Conservation (phyloP, 2,797 vertebrate genomes). For the Thalassophryne amazonica region DNA sequence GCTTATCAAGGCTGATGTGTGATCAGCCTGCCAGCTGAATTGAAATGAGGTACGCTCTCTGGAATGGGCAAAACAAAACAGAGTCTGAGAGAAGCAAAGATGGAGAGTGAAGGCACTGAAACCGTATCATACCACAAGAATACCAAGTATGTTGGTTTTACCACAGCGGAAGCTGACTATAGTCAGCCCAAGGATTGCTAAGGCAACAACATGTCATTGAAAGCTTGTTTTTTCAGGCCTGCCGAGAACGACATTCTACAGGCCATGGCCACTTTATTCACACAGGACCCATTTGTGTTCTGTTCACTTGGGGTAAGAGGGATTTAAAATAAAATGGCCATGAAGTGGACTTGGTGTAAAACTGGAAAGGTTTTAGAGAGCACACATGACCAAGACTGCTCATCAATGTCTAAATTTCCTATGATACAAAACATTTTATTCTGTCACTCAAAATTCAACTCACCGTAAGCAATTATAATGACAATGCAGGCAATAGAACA, state of each 20-base stretch:
- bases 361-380: background rate
- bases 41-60: constrained; percentile 61
- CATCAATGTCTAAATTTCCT: background rate
- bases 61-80: constrained; percentile 57
- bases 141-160: constrained; percentile 57
- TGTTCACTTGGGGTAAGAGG: constrained; percentile 6
- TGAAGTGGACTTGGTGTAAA: background rate
- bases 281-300: background rate
- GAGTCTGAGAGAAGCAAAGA: constrained; percentile 36
- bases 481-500: too few relatives aligned
- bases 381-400: background rate
- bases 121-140: constrained; percentile 41
- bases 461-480: too few relatives aligned
- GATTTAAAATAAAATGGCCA: background rate
- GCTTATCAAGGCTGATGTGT: constrained; percentile 65
- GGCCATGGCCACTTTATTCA: constrained; percentile 25
- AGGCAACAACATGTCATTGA: constrained; percentile 46
- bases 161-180: constrained; percentile 34
- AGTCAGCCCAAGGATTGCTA: constrained; percentile 34
- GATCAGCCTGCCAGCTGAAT: constrained; percentile 62
- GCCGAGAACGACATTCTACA: constrained; percentile 25
- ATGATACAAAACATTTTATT: background rate
- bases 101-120: constrained; percentile 27
- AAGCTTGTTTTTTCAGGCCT: constrained; percentile 41
- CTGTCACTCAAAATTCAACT: background rate